A percentile compares a stretch with the other conserved stretches of the same genome.
phyloP scores from a whole-genome alignment of 2,888 invertebrate genomes.

The Apamea epomidion region DNA sequence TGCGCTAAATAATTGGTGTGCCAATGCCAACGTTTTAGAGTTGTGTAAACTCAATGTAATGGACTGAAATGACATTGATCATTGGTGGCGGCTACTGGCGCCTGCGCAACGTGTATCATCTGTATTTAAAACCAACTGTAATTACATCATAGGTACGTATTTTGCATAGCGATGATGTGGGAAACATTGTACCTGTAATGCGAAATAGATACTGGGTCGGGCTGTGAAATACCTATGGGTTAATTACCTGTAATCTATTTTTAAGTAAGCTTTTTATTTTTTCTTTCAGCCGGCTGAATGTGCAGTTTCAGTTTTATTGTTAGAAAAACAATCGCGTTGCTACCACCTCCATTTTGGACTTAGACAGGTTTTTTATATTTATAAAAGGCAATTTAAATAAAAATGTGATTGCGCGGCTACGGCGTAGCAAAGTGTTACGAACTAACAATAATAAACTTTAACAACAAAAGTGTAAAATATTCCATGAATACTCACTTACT shows the following conservation, averaged over 20 bases:
- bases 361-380: not conserved
- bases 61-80: constrained; percentile 49
- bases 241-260: not conserved
- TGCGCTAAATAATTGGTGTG: constrained; percentile 22
- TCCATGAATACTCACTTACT: not conserved
- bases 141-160: constrained; percentile 8
- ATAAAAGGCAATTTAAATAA: not conserved
- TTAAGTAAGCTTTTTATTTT: not conserved
- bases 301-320: not conserved
- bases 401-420: constrained; percentile 2
- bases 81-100: constrained; percentile 18
- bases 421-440: constrained; percentile 33
- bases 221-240: too few species aligned
- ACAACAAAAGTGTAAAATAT: constrained; percentile 4
- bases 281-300: not conserved
- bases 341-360: not conserved
- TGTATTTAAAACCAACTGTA: constrained; percentile 21
- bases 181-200: not conserved
- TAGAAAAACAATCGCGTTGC: not conserved
- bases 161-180: not conserved
- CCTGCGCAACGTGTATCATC: constrained; percentile 24
- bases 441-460: not conserved
- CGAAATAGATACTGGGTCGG: not conserved
- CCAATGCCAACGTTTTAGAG: constrained; percentile 33
- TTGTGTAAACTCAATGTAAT: constrained; percentile 41